Base-by-base conservation (phyloP, 2,113 vertebrate species). In the Lagopus muta region DNA sequence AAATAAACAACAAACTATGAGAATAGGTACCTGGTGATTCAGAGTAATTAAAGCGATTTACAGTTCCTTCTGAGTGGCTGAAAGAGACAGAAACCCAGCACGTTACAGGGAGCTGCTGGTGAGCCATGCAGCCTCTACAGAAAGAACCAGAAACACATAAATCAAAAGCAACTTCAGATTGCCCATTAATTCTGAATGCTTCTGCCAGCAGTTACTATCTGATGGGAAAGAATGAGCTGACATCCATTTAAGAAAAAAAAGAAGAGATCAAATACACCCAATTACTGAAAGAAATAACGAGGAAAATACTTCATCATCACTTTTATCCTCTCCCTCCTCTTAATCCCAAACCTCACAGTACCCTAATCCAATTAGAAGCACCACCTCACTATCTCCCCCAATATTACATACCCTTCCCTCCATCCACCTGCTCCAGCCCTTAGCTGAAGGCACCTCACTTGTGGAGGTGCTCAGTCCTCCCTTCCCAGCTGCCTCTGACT, bases 151-250 rank as follows among this genome's bases (percentile, higher is more conserved):
- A 72, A 88, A 57, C n/a, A 58, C 79, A 72, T 5, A 11, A 90
- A n/a, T 72, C 72, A 90, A 42, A 90, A 92, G 61, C 24, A 75
- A 52, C 58, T 90, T 88, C 65, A 84, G 71, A 89, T 84, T 65
- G 82, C 76, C 70, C 60, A 17, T 74, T 88, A 90, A 92, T 89
- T 84, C 73, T 42, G 19, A 60, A 54, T 36, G 40, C 30, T 28
- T 2, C 70, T 90, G 70, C 70, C 88, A 93, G 80, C 28, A 52
- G 11, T 48, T 92, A 55, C 79, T 86, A 74, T 77, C 82, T 88
- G 76, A 86, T 65, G 10, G 80, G 73, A 55, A 73, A 61, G 34
- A 61, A 67, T 0, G 9, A 95, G 80, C 61, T 65, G 8, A 30
- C 69, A 72, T 36, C 57, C 70, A 64, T 45, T 40, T n/a, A 3